These are phyloP conservation scores for Montipora efflorescens DNA, from an alignment of 64 coral and sea anemone species.

Conservation along the genomic window DNA sequence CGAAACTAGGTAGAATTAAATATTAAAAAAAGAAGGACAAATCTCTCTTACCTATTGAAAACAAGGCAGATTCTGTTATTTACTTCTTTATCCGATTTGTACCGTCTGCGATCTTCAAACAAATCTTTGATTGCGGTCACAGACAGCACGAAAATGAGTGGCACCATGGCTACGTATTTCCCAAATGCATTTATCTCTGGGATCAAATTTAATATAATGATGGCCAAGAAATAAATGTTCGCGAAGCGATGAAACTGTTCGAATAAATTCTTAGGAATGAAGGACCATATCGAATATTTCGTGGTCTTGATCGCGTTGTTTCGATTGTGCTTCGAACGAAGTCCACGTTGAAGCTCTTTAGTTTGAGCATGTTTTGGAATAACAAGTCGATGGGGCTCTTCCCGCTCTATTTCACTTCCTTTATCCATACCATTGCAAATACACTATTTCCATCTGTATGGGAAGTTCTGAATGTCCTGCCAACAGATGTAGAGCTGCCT, in stretches of 20 bases:
- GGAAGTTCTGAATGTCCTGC: background rate
- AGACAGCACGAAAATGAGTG: slow-evolving; percentile 88
- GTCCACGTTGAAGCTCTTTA: slow-evolving; percentile 42
- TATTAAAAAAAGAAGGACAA: background rate
- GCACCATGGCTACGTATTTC: slow-evolving; percentile 94
- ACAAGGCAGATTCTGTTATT: slow-evolving; percentile 94
- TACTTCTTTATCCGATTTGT: slow-evolving; percentile 92
- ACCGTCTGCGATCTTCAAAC: slow-evolving; percentile 95
- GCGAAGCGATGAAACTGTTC: slow-evolving; percentile 99
- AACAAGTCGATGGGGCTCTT: slow-evolving; percentile 69
- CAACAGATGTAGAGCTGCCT: background rate
- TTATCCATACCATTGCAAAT: background rate
- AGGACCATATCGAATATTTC: slow-evolving; percentile 98
- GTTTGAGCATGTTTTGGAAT: slow-evolving; percentile 75
- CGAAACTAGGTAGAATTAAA: no score
- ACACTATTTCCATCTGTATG: background rate
- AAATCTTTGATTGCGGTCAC: slow-evolving; percentile 97
- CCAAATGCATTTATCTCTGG: slow-evolving; percentile 99
- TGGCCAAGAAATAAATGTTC: slow-evolving; percentile 97
- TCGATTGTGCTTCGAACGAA: slow-evolving; percentile 70
- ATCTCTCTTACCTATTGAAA: slow-evolving; percentile 76
- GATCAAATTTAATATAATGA: slow-evolving; percentile 93
- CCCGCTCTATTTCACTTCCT: slow-evolving; percentile 25
- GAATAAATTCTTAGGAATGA: slow-evolving; percentile 98
- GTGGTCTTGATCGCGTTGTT: slow-evolving; percentile 94